phyloP scores from a whole-genome alignment of 2,888 invertebrate species.

The Himalopsyche anomala region DNA sequence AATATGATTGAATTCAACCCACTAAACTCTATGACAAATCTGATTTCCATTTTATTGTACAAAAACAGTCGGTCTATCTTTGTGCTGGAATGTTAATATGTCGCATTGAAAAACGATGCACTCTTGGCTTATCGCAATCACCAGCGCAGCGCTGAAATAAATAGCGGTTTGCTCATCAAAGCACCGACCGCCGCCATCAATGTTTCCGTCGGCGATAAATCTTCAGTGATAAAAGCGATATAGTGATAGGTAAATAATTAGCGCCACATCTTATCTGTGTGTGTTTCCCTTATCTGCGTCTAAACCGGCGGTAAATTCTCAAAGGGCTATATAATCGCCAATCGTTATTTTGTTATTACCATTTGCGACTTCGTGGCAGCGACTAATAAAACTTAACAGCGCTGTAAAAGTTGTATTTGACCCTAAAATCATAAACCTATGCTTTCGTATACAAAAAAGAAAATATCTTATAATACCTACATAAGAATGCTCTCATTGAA shows the following conservation, averaged over 20 bases:
- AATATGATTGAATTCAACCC: too few species aligned
- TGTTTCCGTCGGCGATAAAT: conserved; percentile 24
- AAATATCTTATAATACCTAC: too few species aligned
- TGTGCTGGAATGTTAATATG: too few species aligned
- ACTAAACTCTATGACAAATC: too few species aligned
- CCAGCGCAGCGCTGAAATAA: too few species aligned
- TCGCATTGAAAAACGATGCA: too few species aligned
- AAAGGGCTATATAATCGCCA: not conserved
- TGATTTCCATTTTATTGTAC: too few species aligned
- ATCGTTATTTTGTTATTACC: not conserved
- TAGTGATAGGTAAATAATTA: conserved; percentile 30
- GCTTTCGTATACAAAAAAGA: too few species aligned
- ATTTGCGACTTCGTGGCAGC: not conserved
- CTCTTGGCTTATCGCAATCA: too few species aligned
- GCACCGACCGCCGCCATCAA: not conserved
- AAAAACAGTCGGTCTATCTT: too few species aligned
- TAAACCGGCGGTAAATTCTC: not conserved
- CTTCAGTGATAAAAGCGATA: conserved; percentile 10
- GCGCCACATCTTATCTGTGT: conserved; percentile 31
- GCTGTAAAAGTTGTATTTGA: not conserved
- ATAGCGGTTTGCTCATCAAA: conserved; percentile 19
- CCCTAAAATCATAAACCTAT: not conserved
- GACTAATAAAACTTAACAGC: not conserved
- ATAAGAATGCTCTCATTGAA: too few species aligned
- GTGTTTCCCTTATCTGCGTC: conserved; percentile 13